Evolutionary conservation across 2,888 invertebrate genomes (phyloP).

Genomic region (Diogma glabrata): DNA sequence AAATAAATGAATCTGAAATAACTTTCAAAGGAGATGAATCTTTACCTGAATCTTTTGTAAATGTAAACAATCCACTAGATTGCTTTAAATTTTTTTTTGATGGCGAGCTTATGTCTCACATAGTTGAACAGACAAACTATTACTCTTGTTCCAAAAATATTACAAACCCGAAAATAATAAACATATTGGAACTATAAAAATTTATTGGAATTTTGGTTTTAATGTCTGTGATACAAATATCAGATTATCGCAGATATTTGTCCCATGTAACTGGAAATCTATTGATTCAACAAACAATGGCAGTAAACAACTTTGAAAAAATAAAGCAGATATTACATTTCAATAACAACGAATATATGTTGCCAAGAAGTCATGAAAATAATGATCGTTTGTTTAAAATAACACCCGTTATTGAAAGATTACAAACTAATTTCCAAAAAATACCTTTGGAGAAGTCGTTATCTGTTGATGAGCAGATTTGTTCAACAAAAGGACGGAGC

Average conservation of each 20-base stretch:
- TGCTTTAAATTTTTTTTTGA: too few relatives aligned
- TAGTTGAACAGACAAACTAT: not conserved
- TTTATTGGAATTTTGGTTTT: too few relatives aligned
- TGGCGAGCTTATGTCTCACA: too few relatives aligned
- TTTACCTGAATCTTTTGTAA: too few relatives aligned
- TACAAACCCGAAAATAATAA: not conserved
- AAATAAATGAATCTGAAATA: too few relatives aligned
- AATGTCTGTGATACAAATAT: too few relatives aligned
- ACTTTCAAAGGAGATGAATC: too few relatives aligned
- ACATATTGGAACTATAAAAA: not conserved
- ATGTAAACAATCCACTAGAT: too few relatives aligned
- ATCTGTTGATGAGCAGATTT: not conserved
- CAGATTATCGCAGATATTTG: too few relatives aligned
- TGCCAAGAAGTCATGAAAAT: not conserved
- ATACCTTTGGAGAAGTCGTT: not conserved
- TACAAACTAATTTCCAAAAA: not conserved
- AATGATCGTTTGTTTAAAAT: not conserved
- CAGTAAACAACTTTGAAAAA: not conserved
- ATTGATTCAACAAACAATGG: not conserved
- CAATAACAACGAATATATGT: too few relatives aligned
- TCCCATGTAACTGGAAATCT: too few relatives aligned
- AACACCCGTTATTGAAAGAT: not conserved
- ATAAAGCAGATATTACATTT: not conserved
- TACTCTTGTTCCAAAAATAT: not conserved
- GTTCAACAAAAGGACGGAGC: not conserved